Conservation (phyloP, 2,888 invertebrate species). For the Nysson spinosus region DNA sequence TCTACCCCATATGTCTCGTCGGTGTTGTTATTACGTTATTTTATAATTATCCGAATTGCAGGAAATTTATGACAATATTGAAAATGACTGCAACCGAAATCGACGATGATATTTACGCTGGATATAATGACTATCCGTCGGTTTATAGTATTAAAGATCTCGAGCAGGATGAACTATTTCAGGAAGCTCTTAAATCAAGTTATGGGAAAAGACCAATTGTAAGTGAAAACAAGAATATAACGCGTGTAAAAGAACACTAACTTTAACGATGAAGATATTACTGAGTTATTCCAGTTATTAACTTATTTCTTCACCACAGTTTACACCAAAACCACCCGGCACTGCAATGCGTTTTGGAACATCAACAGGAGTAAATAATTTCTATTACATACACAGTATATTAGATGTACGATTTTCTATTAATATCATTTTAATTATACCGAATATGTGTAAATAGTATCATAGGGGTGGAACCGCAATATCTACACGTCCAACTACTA, state of each 20-base stretch:
- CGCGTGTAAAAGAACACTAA: neutral
- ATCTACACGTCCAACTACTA: conserved; percentile 76
- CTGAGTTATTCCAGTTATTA: conserved; percentile 6
- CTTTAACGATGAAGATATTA: neutral
- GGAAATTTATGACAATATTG: neutral
- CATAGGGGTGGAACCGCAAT: conserved; percentile 75
- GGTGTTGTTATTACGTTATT: too few species aligned
- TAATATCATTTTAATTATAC: too few species aligned
- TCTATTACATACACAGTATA: conserved; percentile 5
- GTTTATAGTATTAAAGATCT: conserved; percentile 84
- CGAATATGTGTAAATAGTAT: conserved; percentile 68
- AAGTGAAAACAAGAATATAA: conserved; percentile 61
- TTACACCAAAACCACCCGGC: conserved; percentile 77
- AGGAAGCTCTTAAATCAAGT: conserved; percentile 87
- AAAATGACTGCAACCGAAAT: conserved; percentile 35
- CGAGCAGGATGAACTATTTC: conserved; percentile 85
- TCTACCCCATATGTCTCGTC: too few species aligned
- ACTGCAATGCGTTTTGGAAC: conserved; percentile 80
- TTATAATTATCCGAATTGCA: too few species aligned
- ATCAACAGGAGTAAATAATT: conserved; percentile 78
- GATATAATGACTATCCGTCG: conserved; percentile 84
- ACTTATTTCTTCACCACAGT: conserved; percentile 52
- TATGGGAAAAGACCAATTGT: conserved; percentile 85
- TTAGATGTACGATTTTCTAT: too few species aligned
- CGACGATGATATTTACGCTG: conserved; percentile 84